These are phyloP conservation scores for Haliclona indistincta DNA, from an alignment of 37 sponge, comb jelly and placozoan genomes.

Conservation along the genomic window DNA sequence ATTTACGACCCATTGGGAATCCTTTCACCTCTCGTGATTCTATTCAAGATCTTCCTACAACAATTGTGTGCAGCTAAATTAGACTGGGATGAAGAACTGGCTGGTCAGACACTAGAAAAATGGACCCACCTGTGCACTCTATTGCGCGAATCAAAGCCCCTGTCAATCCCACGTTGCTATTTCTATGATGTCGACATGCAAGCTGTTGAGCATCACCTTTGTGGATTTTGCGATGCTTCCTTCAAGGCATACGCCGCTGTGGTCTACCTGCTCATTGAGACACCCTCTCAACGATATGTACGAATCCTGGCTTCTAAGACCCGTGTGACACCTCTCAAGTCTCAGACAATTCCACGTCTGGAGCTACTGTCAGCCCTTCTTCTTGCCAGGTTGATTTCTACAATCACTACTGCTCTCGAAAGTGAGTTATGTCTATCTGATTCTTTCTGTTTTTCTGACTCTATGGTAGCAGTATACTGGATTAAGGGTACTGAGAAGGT, in stretches of 20 bases:
- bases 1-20: slow-evolving; percentile 37
- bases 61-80: slow-evolving; percentile 4
- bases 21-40: slow-evolving; percentile 23
- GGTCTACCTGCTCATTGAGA: neutral
- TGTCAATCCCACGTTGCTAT: slow-evolving; percentile 9
- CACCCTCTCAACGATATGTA: neutral
- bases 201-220: neutral
- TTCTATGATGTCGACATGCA: no score
- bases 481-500: slow-evolving; percentile 14
- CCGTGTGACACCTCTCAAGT: slow-evolving; percentile 9
- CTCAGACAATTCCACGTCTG: slow-evolving; percentile 28
- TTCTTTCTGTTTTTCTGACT: slow-evolving; percentile 15
- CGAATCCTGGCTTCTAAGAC: slow-evolving; percentile 23
- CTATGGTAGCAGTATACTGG: slow-evolving; percentile 22
- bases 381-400: slow-evolving; percentile 8
- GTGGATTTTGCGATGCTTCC: slow-evolving; percentile 23
- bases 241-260: slow-evolving; percentile 14
- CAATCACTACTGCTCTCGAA: neutral
- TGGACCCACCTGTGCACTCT: slow-evolving; percentile 3
- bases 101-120: slow-evolving; percentile 5
- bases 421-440: neutral
- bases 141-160: neutral
- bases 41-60: slow-evolving; percentile 34
- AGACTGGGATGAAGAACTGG: slow-evolving; percentile 21
- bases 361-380: slow-evolving; percentile 35